Conservation (phyloP, 2,113 vertebrate genomes). For the Telmatochromis sp. region DNA sequence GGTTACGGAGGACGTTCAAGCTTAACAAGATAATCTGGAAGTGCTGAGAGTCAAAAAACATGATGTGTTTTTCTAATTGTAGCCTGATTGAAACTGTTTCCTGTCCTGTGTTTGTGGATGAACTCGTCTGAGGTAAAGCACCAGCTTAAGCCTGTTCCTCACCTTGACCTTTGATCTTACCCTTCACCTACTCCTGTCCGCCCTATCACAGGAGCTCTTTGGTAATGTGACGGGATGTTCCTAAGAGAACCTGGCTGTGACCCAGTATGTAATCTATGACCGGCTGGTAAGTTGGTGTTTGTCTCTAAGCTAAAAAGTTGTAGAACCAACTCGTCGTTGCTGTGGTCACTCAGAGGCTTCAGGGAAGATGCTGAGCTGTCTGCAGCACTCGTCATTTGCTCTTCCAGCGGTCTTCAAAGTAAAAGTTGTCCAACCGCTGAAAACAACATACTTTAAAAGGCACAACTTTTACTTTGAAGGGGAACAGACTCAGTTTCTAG, state of each 20-base stretch:
- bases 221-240: not conserved
- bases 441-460: not conserved
- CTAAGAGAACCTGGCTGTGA: not conserved
- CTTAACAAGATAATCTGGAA: not conserved
- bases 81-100: not conserved
- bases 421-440: not conserved
- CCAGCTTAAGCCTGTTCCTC: not conserved
- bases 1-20: not conserved
- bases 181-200: not conserved
- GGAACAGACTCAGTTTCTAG: not conserved
- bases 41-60: not conserved
- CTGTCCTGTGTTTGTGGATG: not conserved
- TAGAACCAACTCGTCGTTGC: not conserved
- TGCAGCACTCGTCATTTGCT: not conserved
- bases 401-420: not conserved
- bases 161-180: not conserved
- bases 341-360: not conserved
- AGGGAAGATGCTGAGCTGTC: not conserved
- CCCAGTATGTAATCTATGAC: not conserved
- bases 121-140: not conserved
- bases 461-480: not conserved
- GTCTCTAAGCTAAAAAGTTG: not conserved
- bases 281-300: not conserved
- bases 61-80: not conserved
- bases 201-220: fast-evolving